These are phyloP conservation scores for Podarcis siculus DNA, from an alignment of 2,797 vertebrate species.

Conservation along the genomic window DNA sequence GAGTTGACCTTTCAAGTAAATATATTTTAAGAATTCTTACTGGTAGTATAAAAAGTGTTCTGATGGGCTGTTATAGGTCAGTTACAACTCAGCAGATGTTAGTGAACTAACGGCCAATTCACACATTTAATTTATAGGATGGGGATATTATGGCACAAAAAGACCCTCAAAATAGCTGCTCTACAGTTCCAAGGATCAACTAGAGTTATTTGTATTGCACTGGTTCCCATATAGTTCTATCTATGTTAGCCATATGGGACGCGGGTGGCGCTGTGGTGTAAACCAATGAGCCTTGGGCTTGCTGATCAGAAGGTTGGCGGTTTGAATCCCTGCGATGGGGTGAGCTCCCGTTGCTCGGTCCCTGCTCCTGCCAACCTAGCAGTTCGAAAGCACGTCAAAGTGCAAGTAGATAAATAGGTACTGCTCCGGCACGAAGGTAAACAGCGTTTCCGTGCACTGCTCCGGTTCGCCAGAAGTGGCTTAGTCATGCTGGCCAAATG, in stretches of 20 bases:
- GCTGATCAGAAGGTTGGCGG: no score
- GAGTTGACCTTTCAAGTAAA: not conserved
- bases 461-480: no score
- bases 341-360: no score
- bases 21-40: not conserved
- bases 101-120: not conserved
- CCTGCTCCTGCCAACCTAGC: no score
- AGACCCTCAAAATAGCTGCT: not conserved
- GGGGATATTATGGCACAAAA: not conserved
- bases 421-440: no score
- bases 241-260: not conserved
- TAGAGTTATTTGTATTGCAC: not conserved
- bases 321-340: no score
- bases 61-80: not conserved
- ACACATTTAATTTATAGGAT: not conserved
- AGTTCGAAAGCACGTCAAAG: no score
- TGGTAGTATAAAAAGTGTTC: not conserved
- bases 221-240: not conserved
- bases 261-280: no score
- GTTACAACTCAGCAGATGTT: not conserved
- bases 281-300: no score
- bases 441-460: no score
- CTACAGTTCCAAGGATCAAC: not conserved
- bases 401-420: no score
- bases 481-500: no score